Evolutionary conservation across 2,888 invertebrate species (phyloP).

Genomic region (Neoscelio sp.): DNA sequence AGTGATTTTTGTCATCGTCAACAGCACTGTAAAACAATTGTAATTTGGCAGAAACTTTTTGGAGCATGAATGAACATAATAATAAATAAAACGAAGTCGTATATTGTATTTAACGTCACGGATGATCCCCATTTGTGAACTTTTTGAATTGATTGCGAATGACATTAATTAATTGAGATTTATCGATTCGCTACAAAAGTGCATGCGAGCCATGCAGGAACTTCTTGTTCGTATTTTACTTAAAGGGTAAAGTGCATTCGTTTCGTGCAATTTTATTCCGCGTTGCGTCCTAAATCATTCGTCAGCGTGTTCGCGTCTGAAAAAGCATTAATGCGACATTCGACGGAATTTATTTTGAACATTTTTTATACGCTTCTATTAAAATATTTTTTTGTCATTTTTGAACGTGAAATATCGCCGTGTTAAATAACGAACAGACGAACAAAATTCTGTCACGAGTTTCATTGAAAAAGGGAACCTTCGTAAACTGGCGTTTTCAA

Average conservation of each 20-base stretch:
- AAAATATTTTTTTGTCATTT: constrained; percentile 16
- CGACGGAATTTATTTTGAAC: background rate
- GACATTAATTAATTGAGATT: constrained; percentile 58
- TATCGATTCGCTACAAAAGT: constrained; percentile 49
- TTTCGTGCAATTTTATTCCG: background rate
- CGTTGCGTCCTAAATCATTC: constrained; percentile 13
- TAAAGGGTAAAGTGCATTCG: constrained; percentile 47
- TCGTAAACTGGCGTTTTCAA: constrained; percentile 31
- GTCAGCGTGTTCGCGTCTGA: too few species aligned
- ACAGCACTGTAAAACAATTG: too few species aligned
- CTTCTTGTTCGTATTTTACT: constrained; percentile 24
- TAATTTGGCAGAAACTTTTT: too few species aligned
- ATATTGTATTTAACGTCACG: constrained; percentile 30
- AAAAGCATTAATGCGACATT: background rate
- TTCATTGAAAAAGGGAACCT: constrained; percentile 33
- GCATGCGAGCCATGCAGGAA: constrained; percentile 16
- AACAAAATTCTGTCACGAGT: constrained; percentile 55
- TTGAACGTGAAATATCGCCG: constrained; percentile 17
- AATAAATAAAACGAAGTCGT: constrained; percentile 12
- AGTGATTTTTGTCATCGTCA: too few species aligned
- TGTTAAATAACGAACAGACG: constrained; percentile 33
- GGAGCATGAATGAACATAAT: too few species aligned
- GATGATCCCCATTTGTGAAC: constrained; percentile 17
- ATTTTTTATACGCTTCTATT: constrained; percentile 12
- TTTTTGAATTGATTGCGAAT: constrained; percentile 39